Evolutionary conservation across 1,140 invertebrate genomes (phyloP).

Genomic region (Colletes latitarsis): DNA sequence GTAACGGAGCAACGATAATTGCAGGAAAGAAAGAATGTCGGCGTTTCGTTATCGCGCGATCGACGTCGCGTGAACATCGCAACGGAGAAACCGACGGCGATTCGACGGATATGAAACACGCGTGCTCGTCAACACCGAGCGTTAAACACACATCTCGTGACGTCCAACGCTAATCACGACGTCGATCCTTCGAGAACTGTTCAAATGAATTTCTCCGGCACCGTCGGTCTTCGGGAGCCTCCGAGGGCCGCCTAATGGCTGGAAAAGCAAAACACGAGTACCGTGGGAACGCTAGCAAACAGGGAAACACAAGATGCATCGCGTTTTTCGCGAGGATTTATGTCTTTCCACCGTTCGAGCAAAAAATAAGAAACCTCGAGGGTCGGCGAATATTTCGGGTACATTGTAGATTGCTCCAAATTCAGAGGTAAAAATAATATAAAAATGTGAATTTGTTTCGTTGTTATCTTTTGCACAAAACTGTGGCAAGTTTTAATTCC

Average conservation of each 20-base stretch:
- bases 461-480: no score
- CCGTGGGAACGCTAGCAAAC: neutral
- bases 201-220: conserved; percentile 22
- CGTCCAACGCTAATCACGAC: conserved; percentile 7
- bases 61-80: conserved; percentile 14
- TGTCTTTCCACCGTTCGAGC: neutral
- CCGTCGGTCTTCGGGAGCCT: neutral
- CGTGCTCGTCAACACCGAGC: conserved; percentile 13
- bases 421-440: no score
- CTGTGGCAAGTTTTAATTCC: no score
- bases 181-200: conserved; percentile 6
- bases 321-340: neutral
- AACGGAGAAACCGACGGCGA: neutral
- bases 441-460: no score
- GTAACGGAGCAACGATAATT: neutral
- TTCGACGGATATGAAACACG: conserved; percentile 12
- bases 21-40: no score
- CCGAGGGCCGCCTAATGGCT: neutral
- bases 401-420: no score
- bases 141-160: neutral
- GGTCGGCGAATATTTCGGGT: no score
- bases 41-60: neutral
- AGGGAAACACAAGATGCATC: neutral
- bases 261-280: neutral
- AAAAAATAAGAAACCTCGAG: neutral